Conservation (phyloP, 2,113 vertebrate genomes). For the Cyphomyrus discorhynchus region DNA sequence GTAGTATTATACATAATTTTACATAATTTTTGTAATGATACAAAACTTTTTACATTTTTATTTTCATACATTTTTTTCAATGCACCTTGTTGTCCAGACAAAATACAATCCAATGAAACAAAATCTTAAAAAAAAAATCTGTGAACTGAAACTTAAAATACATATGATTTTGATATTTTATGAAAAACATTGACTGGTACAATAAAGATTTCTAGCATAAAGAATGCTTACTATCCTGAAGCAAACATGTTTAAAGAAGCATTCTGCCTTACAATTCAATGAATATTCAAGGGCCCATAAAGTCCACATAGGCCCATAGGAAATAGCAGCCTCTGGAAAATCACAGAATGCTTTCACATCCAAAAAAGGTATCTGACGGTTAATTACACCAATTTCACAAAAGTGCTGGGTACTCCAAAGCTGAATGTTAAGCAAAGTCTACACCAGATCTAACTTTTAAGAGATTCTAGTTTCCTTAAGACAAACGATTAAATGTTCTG, state of each 20-base stretch:
- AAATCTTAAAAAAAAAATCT: not conserved
- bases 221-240: not conserved
- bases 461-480: not conserved
- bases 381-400: not conserved
- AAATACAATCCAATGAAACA: not conserved
- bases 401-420: not conserved
- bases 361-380: not conserved
- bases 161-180: not conserved
- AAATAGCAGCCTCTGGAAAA: not conserved
- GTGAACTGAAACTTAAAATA: not conserved
- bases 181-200: not conserved
- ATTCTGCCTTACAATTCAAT: not conserved
- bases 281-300: not conserved
- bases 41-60: not conserved
- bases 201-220: not conserved
- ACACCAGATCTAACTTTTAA: not conserved
- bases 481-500: not conserved
- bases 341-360: not conserved
- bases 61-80: not conserved
- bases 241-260: slow-evolving; percentile 1
- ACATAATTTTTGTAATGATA: not conserved
- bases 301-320: not conserved
- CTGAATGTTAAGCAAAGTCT: not conserved
- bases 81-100: not conserved
- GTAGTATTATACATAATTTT: not conserved